A percentile compares a stretch with the other conserved stretches of the same genome.
phyloP scores from a whole-genome alignment of 2,797 vertebrate species.

The Microchirus variegatus region DNA sequence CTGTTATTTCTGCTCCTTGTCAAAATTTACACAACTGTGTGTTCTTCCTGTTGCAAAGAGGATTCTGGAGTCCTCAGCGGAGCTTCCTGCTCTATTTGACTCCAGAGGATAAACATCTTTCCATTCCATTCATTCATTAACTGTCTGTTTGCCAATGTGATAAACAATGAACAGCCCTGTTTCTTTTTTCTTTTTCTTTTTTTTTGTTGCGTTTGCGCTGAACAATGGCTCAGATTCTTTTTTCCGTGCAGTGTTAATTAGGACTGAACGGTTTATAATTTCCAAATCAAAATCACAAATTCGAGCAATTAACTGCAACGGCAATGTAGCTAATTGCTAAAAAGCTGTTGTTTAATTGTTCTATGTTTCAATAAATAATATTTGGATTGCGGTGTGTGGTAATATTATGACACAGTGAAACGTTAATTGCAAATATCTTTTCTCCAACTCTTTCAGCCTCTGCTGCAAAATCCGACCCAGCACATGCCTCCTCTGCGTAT shows the following conservation, averaged over 20 bases:
- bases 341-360: no score
- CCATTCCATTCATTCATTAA: slow-evolving; percentile 23
- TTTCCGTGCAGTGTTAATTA: slow-evolving; percentile 19
- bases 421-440: no score
- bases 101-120: slow-evolving; percentile 40
- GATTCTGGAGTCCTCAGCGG: slow-evolving; percentile 1
- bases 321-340: no score
- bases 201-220: slow-evolving; percentile 19
- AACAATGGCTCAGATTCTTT: slow-evolving; percentile 25
- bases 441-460: no score
- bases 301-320: no score
- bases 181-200: no score
- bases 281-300: no score
- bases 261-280: neutral
- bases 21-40: slow-evolving; percentile 3
- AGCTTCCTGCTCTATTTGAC: slow-evolving; percentile 13
- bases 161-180: slow-evolving; percentile 37
- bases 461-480: slow-evolving; percentile 1
- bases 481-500: no score
- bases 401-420: no score
- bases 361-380: no score
- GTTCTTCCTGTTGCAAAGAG: slow-evolving; percentile 11
- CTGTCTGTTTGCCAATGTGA: slow-evolving; percentile 22
- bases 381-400: no score
- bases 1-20: neutral